Base-by-base conservation (phyloP, 2,113 vertebrate species). In the Tenebrosternarchus preto region DNA sequence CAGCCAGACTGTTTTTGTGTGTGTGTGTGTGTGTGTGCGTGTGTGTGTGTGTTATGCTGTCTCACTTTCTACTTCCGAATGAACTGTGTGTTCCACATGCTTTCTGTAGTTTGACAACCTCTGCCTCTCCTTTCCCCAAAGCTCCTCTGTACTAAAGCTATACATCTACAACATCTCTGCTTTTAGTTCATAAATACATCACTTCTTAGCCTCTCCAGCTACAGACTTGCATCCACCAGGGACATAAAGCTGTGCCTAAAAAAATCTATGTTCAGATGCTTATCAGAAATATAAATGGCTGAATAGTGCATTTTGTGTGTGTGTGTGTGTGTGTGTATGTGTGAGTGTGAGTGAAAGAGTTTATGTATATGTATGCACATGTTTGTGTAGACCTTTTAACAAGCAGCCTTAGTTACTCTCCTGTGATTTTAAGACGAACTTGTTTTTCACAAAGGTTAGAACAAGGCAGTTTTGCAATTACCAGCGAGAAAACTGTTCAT, bases 371-470 rank as follows among this genome's bases (percentile, higher is more conserved):
- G 20, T 68, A 15, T 68, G 64, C n/a, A n/a, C n/a, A n/a, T 22
- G 19, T 68, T 17, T 39, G 31, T 68, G 33, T 6, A 8, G 15
- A 61, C 27, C 33, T 39, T 9, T n/a, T 78, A 70, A 69, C 53
- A 69, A 78, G 63, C 63, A 33, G 63, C 29, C 5, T 7, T 20
- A 11, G 63, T 39, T 67, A 33, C 33, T 68, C 66, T 69, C 53
- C 33, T 60, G 76, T 46, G 76, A 68, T 24, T 66, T 63, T 46
- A 78, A 70, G 66, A 70, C 55, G 24, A 70, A 78, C 24, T 24
- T 27, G 17, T 60, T 33, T 70, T 70, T n/a, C 33, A 19, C 56
- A 72, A 79, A 19, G 3, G 69, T 7, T 15, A 16, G 19, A 63
- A 8, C 67, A 63, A 59, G 1, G 12, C 50, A 17, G 36, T 63